Base-by-base conservation (phyloP, 2,797 vertebrate genomes). In the Lagorchestes hirsutus region DNA sequence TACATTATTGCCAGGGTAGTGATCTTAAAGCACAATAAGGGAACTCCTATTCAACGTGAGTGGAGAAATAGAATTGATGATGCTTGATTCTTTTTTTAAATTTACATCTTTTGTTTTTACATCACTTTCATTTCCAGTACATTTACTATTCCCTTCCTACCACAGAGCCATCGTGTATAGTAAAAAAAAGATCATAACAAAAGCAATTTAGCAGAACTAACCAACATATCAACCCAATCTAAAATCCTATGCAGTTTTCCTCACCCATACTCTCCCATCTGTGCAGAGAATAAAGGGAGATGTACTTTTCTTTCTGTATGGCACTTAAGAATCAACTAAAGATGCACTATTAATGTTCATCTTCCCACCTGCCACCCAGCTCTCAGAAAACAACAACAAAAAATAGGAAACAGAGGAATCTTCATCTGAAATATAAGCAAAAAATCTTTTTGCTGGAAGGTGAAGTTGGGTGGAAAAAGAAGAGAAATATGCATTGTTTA, bases 1-100 rank as follows among this genome's bases (percentile, higher is more conserved):
- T 27, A 10, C 0, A 94, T 40, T 28, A 95, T 54, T 74, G 40
- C 22, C 91, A 91, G n/a, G 27, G 22, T 92, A 54, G 92, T 93
- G 22, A 93, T 92, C 95, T 97, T 27, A 93, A 97, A 96, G 90
- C 50, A 95, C 5, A 91, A 22, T 55, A 2, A 31, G 93, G 24
- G 40, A 96, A 96, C 11, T 62, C 31, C 59, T 62, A 34, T 62
- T 62, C 31, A 62, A 62, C 93, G 52, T 13, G 50, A 95, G 56
- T 46, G 3, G 31, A 90, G 90, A 50, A 14, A 92, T 27, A 92
- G 52, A 91, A 58, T 62, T 50, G 94, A 90, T 5, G 13, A 59
- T 9, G 16, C 0, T 87, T 46, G 22, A 55, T 55, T 12, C 12
- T 16, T 9, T 5, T 6, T 12, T 97, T 40, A 92, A 93, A 90